Conservation (phyloP, 2,113 vertebrate genomes). For the Spilogale gracilis region DNA sequence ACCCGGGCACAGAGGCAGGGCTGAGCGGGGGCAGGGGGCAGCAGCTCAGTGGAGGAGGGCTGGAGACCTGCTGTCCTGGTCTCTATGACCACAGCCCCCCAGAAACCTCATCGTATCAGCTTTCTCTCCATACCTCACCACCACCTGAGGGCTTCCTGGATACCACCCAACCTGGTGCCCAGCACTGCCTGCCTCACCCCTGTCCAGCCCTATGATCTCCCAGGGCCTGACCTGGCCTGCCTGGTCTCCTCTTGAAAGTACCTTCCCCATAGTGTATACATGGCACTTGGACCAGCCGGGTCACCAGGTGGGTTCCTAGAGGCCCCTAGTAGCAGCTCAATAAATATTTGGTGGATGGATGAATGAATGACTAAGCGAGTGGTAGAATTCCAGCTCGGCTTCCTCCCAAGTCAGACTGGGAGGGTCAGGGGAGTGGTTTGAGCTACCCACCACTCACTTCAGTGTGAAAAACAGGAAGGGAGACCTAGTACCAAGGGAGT, state of each 20-base stretch:
- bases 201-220: not conserved
- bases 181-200: not conserved
- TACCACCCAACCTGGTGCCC: too few relatives aligned
- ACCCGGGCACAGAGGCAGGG: not conserved
- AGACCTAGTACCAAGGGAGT: not conserved
- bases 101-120: not conserved
- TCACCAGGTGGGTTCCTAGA: not conserved
- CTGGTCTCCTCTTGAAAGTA: not conserved
- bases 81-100: not conserved
- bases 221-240: not conserved
- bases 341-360: not conserved
- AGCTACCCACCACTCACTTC: not conserved
- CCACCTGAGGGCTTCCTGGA: not conserved
- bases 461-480: not conserved
- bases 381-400: not conserved
- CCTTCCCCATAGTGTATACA: not conserved
- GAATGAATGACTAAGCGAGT: not conserved
- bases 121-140: not conserved
- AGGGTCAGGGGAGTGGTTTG: not conserved
- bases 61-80: not conserved
- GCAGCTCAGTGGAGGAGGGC: rapidly evolving
- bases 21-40: not conserved
- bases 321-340: not conserved
- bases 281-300: not conserved
- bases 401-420: not conserved